These are phyloP conservation scores for Cryptoblepharus egeriae DNA, from an alignment of 2,797 vertebrate genomes.

Conservation along the genomic window DNA sequence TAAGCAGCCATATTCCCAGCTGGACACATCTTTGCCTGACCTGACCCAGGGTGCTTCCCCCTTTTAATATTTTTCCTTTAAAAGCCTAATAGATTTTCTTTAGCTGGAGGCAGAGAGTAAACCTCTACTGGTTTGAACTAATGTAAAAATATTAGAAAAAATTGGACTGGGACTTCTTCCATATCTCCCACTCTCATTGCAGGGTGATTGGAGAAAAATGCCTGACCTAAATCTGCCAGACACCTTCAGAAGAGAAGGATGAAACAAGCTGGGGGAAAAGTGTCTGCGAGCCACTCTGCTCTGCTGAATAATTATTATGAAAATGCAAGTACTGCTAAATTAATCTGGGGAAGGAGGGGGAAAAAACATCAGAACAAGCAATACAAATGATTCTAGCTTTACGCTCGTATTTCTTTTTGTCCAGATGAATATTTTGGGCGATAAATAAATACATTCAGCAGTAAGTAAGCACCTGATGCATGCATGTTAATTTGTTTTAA, in stretches of 20 bases:
- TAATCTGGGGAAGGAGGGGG: constrained; percentile 56
- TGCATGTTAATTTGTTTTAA: constrained; percentile 25
- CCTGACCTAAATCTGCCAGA: constrained; percentile 76
- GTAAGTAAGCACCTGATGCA: constrained; percentile 46
- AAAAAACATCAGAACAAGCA: constrained; percentile 68
- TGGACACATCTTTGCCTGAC: constrained; percentile 65
- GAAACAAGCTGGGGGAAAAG: constrained; percentile 51
- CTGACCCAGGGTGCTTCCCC: constrained; percentile 52
- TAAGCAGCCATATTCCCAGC: constrained; percentile 50
- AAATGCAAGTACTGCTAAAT: constrained; percentile 67
- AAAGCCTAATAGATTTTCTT: constrained; percentile 72
- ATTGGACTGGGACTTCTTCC: constrained; percentile 70
- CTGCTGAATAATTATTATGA: constrained; percentile 70
- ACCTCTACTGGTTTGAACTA: constrained; percentile 73
- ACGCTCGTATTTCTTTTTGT: constrained; percentile 65
- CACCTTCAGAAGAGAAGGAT: constrained; percentile 65
- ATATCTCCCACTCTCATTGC: constrained; percentile 63
- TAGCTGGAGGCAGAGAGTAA: constrained; percentile 71
- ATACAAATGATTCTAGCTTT: constrained; percentile 62
- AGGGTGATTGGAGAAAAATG: constrained; percentile 63
- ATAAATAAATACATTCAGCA: constrained; percentile 65
- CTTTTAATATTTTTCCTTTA: constrained; percentile 66
- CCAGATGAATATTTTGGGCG: constrained; percentile 65
- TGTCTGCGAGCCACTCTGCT: constrained; percentile 57
- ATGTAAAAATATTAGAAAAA: constrained; percentile 73